These are phyloP conservation scores for Sweltsa coloradensis DNA, from an alignment of 1,140 invertebrate genomes.

Conservation along the genomic window DNA sequence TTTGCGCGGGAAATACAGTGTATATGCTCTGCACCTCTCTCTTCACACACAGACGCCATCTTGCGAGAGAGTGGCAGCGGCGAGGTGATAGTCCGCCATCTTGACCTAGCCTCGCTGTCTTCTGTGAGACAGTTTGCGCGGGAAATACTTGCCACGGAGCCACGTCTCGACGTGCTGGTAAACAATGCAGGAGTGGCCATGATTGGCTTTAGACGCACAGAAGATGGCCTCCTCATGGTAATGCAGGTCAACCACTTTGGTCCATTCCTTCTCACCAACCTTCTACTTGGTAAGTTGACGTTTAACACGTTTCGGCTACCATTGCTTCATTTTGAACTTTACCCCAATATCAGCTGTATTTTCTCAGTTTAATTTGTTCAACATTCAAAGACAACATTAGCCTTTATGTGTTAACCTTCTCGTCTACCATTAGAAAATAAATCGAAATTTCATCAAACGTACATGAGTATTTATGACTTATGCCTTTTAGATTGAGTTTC, in stretches of 20 bases:
- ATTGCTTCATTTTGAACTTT: too few relatives aligned
- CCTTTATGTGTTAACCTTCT: too few relatives aligned
- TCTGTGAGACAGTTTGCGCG: conserved; percentile 29
- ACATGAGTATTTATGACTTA: too few relatives aligned
- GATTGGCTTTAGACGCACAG: conserved; percentile 20
- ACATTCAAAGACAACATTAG: too few relatives aligned
- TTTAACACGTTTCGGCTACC: too few relatives aligned
- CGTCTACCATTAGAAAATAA: too few relatives aligned
- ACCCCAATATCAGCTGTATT: too few relatives aligned
- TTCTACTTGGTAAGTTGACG: conserved; percentile 34
- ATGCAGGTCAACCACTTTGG: conserved; percentile 36
- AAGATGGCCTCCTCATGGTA: conserved; percentile 30
- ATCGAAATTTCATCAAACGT: too few relatives aligned
- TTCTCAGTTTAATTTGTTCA: too few relatives aligned
- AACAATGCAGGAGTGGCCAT: conserved; percentile 31
- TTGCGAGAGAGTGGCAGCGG: conserved; percentile 25
- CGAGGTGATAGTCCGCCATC: conserved; percentile 29
- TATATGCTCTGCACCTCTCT: too few relatives aligned
- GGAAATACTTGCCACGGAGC: conserved; percentile 18
- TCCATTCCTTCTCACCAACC: conserved; percentile 39
- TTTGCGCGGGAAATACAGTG: too few relatives aligned
- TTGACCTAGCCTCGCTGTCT: conserved; percentile 31
- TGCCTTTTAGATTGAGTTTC: too few relatives aligned
- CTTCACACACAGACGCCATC: conserved; percentile 22
- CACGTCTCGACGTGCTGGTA: conserved; percentile 32